Evolutionary conservation across 1,140 invertebrate genomes (phyloP).

Genomic region (Pseudomyrmex cubaensis): DNA sequence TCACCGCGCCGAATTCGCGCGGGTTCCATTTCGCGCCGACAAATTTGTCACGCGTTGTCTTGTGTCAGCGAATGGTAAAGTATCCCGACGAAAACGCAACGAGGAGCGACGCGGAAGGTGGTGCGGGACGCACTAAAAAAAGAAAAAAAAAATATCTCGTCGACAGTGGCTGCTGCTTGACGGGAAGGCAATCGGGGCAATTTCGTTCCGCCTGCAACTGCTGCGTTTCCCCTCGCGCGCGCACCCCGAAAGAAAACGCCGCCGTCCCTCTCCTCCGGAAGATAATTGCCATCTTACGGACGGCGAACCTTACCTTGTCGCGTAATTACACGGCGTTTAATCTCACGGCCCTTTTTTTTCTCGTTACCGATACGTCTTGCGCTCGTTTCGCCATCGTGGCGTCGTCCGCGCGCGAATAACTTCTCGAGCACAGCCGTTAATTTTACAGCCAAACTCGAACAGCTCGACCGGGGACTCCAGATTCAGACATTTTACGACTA

Average conservation of each 20-base stretch:
- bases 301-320: conserved; percentile 73
- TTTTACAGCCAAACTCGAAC: conserved; percentile 28
- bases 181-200: conserved; percentile 72
- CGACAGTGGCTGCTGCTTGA: conserved; percentile 57
- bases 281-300: conserved; percentile 72
- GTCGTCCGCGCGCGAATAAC: conserved; percentile 19
- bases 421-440: conserved; percentile 7
- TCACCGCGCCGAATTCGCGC: conserved; percentile 8
- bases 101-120: not conserved
- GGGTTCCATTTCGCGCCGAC: conserved; percentile 16
- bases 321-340: conserved; percentile 74
- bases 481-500: not conserved
- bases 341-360: conserved; percentile 65
- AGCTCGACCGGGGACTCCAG: not conserved
- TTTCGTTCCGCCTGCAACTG: conserved; percentile 69
- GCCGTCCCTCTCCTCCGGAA: conserved; percentile 26
- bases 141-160: conserved; percentile 63
- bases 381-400: conserved; percentile 7
- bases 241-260: conserved; percentile 65
- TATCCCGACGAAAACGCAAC: not conserved
- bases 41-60: conserved; percentile 43
- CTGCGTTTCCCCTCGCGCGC: conserved; percentile 48
- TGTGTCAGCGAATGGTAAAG: not conserved
- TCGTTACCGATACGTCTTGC: conserved; percentile 64
- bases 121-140: not conserved